Conservation (phyloP, 2,113 vertebrate species). For the Campylomormyrus tamandua region DNA sequence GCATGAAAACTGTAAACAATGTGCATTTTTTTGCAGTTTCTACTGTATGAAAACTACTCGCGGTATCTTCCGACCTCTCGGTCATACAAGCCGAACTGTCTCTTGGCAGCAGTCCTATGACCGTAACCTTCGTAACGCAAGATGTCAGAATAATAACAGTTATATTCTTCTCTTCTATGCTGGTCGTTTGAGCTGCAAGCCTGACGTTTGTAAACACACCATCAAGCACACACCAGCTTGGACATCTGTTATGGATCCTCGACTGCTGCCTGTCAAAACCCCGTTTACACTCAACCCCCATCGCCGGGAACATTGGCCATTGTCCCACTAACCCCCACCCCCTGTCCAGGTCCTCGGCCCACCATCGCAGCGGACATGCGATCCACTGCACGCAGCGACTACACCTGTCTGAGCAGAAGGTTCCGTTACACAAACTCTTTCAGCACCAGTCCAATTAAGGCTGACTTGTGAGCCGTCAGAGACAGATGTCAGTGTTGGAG, state of each 20-base stretch:
- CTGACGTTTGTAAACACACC: constrained; percentile 34
- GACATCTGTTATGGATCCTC: constrained; percentile 47
- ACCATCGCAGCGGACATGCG: constrained; percentile 30
- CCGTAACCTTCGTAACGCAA: constrained; percentile 51
- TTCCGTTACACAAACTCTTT: not conserved
- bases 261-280: constrained; percentile 42
- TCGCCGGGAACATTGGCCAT: not conserved
- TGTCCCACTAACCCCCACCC: not conserved
- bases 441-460: not conserved
- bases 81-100: constrained; percentile 41
- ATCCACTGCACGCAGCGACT: not conserved
- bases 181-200: constrained; percentile 41
- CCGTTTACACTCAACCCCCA: constrained; percentile 19
- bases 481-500: not conserved
- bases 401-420: constrained; percentile 37
- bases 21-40: not conserved
- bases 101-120: constrained; percentile 38
- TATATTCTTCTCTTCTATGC: constrained; percentile 40
- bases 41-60: not conserved
- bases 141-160: constrained; percentile 55
- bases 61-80: not conserved
- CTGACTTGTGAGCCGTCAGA: not conserved
- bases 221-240: constrained; percentile 43
- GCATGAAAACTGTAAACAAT: not conserved
- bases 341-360: constrained; percentile 22